These are phyloP conservation scores for Drosophila teissieri DNA, from an alignment of 1,140 invertebrate species.

Conservation along the genomic window DNA sequence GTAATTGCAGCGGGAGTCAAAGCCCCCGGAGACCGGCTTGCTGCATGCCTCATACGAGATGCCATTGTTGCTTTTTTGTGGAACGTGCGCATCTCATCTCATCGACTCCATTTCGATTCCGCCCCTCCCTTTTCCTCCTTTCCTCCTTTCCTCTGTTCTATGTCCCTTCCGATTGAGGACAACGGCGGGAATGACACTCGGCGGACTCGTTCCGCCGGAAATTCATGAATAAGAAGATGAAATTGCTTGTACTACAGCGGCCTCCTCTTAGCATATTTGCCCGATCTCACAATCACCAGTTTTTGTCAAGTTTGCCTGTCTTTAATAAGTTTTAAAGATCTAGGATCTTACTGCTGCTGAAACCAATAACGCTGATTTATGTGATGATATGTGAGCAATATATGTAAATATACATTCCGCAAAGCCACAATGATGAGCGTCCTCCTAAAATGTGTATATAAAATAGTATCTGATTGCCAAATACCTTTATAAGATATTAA, in stretches of 20 bases:
- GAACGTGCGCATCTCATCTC: slow-evolving; percentile 66
- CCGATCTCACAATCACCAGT: slow-evolving; percentile 4
- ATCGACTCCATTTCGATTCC: slow-evolving; percentile 60
- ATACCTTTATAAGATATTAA: too few species aligned
- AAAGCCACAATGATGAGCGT: too few species aligned
- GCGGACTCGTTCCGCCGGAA: slow-evolving; percentile 68
- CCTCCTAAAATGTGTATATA: too few species aligned
- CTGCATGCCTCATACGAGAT: slow-evolving; percentile 74
- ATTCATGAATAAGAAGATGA: slow-evolving; percentile 73
- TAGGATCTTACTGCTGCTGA: too few species aligned
- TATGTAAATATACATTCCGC: too few species aligned
- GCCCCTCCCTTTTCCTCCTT: slow-evolving; percentile 15
- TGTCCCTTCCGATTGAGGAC: slow-evolving; percentile 32
- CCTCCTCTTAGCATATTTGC: slow-evolving; percentile 8
- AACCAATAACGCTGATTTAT: too few species aligned
- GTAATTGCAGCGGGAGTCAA: slow-evolving; percentile 75
- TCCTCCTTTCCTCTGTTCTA: background rate
- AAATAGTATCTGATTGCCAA: too few species aligned
- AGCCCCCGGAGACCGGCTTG: slow-evolving; percentile 56
- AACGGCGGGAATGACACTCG: slow-evolving; percentile 59
- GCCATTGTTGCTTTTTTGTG: slow-evolving; percentile 52
- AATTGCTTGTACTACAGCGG: slow-evolving; percentile 51
- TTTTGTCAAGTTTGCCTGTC: background rate
- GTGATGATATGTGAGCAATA: too few species aligned
- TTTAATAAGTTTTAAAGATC: background rate